Evolutionary conservation across 2,888 invertebrate genomes (phyloP).

Genomic region (Cylloceria caligata): DNA sequence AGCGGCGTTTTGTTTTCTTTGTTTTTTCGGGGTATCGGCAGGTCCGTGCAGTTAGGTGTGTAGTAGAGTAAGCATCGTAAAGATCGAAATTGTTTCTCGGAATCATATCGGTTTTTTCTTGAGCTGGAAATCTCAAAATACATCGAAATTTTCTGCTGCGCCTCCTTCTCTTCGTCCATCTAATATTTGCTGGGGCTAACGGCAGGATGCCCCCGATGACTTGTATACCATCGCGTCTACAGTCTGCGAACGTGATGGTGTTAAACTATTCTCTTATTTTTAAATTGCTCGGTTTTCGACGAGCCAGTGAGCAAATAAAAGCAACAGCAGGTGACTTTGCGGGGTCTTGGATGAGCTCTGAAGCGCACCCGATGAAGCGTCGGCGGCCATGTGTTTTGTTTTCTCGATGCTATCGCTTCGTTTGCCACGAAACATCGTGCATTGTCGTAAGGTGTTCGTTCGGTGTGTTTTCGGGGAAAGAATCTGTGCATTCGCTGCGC

Average conservation of each 20-base stretch:
- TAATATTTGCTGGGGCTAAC: constrained; percentile 58
- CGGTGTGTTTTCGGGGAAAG: not conserved
- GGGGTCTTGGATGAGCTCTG: not conserved
- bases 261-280: constrained; percentile 40
- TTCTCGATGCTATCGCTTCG: constrained; percentile 16
- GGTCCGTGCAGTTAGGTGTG: constrained; percentile 35
- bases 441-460: constrained; percentile 13
- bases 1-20: constrained; percentile 55
- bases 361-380: constrained; percentile 2
- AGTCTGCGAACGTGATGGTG: constrained; percentile 56
- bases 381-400: constrained; percentile 54
- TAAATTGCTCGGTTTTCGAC: constrained; percentile 11
- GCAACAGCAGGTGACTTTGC: constrained; percentile 58
- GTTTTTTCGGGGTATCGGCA: constrained; percentile 1
- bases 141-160: constrained; percentile 55
- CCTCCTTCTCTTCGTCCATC: constrained; percentile 39
- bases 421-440: constrained; percentile 32
- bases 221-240: constrained; percentile 61
- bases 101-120: constrained; percentile 67
- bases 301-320: no score
- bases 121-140: constrained; percentile 63
- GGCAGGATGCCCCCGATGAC: constrained; percentile 44
- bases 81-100: constrained; percentile 81
- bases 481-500: not conserved
- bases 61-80: constrained; percentile 80